Evolutionary conservation across 2,888 invertebrate species (phyloP).

Genomic region (Pyralis farinalis): DNA sequence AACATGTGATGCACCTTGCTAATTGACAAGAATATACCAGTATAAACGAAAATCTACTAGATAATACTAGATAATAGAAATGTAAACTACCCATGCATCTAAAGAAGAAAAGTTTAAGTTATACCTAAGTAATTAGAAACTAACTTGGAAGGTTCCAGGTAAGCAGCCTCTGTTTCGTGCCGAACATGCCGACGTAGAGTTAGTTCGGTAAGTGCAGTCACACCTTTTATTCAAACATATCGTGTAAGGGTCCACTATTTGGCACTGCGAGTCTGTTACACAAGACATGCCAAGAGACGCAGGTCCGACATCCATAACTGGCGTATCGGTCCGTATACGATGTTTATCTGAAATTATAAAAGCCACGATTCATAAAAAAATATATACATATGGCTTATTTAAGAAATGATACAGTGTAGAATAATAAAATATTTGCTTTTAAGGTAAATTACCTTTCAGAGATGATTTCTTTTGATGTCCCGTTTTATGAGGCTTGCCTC

Average conservation of each 20-base stretch:
- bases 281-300: slow-evolving; percentile 91
- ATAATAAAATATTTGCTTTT: no score
- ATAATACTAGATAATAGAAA: no score
- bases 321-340: slow-evolving; percentile 56
- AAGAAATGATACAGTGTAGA: background rate
- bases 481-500: slow-evolving; percentile 53
- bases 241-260: slow-evolving; percentile 88
- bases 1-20: no score
- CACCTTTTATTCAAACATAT: slow-evolving; percentile 88
- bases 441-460: slow-evolving; percentile 51
- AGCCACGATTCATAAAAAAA: no score
- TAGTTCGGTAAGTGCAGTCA: slow-evolving; percentile 85
- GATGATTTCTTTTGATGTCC: slow-evolving; percentile 72
- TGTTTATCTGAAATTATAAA: slow-evolving; percentile 53
- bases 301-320: slow-evolving; percentile 66
- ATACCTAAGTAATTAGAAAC: slow-evolving; percentile 17
- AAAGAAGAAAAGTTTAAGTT: no score
- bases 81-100: no score
- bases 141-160: slow-evolving; percentile 91
- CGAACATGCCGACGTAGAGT: slow-evolving; percentile 84
- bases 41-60: no score
- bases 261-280: slow-evolving; percentile 88
- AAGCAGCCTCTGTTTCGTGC: slow-evolving; percentile 89
- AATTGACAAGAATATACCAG: no score
- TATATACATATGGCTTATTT: background rate